These are phyloP conservation scores for Torymus aiolomorphi DNA, from an alignment of 2,888 invertebrate genomes.

Conservation along the genomic window DNA sequence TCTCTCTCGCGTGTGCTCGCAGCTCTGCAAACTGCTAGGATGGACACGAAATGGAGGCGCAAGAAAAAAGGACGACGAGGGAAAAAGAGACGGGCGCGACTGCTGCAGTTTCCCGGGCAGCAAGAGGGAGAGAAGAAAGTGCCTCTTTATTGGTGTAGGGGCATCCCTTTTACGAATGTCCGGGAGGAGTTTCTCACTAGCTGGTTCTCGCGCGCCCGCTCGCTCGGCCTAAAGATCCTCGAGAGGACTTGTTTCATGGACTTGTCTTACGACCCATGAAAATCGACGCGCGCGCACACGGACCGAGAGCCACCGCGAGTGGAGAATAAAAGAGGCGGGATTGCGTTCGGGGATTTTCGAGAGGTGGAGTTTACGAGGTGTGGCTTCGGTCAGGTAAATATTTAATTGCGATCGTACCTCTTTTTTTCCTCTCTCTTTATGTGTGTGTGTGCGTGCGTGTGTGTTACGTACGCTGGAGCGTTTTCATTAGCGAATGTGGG, in stretches of 20 bases:
- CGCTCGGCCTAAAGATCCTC: background rate
- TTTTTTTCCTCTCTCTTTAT: no score
- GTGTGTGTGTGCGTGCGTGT: no score
- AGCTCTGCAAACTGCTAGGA: constrained; percentile 20
- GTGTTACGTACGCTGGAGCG: no score
- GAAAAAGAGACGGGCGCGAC: background rate
- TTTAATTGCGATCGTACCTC: no score
- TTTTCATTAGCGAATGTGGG: no score
- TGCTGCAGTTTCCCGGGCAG: no score
- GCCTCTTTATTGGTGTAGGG: constrained; percentile 34
- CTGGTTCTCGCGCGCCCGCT: background rate
- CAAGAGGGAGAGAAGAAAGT: constrained; percentile 1
- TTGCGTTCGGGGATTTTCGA: no score
- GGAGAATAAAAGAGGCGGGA: no score
- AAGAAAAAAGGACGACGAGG: constrained; percentile 5
- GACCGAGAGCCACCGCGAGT: background rate
- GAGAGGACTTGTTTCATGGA: background rate
- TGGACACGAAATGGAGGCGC: constrained; percentile 31
- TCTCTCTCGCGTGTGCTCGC: background rate
- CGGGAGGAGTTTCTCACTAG: background rate
- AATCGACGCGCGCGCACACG: background rate
- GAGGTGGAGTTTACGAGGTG: no score
- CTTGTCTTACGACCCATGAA: constrained; percentile 4
- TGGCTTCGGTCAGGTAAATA: no score
- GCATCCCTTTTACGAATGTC: constrained; percentile 21